Evolutionary conservation across 2,888 invertebrate genomes (phyloP).

Genomic region (Malacosoma neustria): DNA sequence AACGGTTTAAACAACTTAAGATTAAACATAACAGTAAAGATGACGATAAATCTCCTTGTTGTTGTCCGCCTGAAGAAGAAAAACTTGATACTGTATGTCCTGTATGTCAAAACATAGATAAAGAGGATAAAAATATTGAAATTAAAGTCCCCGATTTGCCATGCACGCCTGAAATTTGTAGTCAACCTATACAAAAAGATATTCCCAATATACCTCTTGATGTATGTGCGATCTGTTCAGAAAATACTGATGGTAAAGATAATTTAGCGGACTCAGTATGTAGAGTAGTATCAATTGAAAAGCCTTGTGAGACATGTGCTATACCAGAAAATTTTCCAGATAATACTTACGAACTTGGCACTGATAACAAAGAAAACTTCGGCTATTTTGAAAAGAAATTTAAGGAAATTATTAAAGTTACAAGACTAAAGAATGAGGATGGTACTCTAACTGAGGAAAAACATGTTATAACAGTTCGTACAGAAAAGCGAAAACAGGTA

Average conservation of each 20-base stretch:
- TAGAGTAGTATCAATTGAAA: not conserved
- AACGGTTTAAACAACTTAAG: slow-evolving; percentile 26
- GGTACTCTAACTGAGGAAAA: slow-evolving; percentile 32
- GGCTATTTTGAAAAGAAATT: slow-evolving; percentile 25
- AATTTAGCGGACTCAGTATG: not conserved
- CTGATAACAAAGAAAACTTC: slow-evolving; percentile 9
- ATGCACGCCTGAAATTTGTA: slow-evolving; percentile 9
- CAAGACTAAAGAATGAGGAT: slow-evolving; percentile 23
- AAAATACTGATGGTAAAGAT: not conserved
- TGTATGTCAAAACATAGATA: slow-evolving; percentile 7
- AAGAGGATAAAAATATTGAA: slow-evolving; percentile 1
- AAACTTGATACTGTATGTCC: slow-evolving; percentile 5
- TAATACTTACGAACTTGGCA: slow-evolving; percentile 5
- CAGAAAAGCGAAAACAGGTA: slow-evolving; percentile 20
- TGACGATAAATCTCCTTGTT: slow-evolving; percentile 3
- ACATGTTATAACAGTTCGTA: slow-evolving; percentile 29
- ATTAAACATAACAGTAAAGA: slow-evolving; percentile 4
- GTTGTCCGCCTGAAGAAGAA: slow-evolving; percentile 3
- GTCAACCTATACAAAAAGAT: slow-evolving; percentile 15
- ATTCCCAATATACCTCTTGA: slow-evolving; percentile 9
- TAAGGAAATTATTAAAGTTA: slow-evolving; percentile 32
- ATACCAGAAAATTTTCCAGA: slow-evolving; percentile 2
- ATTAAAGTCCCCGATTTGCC: slow-evolving; percentile 5
- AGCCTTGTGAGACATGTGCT: not conserved
- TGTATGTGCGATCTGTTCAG: slow-evolving; percentile 7